Conservation (phyloP, 2,113 vertebrate species). For the Nibea coibor region DNA sequence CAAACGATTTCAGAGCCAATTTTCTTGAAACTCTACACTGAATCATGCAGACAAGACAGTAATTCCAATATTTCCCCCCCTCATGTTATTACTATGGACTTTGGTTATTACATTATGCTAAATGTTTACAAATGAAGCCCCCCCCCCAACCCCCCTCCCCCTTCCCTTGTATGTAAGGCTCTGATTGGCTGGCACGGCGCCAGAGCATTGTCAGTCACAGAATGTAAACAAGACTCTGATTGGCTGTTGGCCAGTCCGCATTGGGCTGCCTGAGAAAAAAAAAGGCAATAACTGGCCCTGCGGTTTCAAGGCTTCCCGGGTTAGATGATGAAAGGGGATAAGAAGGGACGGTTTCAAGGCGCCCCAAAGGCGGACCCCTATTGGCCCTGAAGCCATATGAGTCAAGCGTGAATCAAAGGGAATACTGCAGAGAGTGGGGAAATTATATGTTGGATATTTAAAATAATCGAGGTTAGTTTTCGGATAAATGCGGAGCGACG, state of each 20-base stretch:
- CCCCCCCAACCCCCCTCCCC: background rate
- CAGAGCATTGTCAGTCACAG: conserved; percentile 91
- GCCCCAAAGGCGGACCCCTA: conserved; percentile 88
- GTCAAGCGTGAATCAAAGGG: conserved; percentile 91
- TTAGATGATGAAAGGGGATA: conserved; percentile 92
- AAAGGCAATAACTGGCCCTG: conserved; percentile 92
- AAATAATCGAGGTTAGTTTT: conserved; percentile 82
- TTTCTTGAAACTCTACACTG: conserved; percentile 25
- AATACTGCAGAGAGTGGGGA: conserved; percentile 82
- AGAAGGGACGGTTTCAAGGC: conserved; percentile 91
- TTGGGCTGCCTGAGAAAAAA: conserved; percentile 86
- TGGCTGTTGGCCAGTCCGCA: conserved; percentile 95
- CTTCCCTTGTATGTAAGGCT: conserved; percentile 38
- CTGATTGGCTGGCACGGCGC: conserved; percentile 89
- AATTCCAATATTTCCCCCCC: conserved; percentile 27
- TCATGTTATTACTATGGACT: conserved; percentile 61
- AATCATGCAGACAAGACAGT: conserved; percentile 49
- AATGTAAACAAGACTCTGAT: conserved; percentile 98
- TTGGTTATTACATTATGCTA: conserved; percentile 66
- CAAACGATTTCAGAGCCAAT: conserved; percentile 36
- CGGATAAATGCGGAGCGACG: conserved; percentile 64
- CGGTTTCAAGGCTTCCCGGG: conserved; percentile 92
- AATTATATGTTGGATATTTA: conserved; percentile 83
- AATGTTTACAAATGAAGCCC: conserved; percentile 74
- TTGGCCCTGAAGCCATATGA: conserved; percentile 88